Evolutionary conservation across 1,140 invertebrate genomes (phyloP), one percentile per base, ranked within the genome.

Genomic region (Saccostrea glomerata): DNA sequence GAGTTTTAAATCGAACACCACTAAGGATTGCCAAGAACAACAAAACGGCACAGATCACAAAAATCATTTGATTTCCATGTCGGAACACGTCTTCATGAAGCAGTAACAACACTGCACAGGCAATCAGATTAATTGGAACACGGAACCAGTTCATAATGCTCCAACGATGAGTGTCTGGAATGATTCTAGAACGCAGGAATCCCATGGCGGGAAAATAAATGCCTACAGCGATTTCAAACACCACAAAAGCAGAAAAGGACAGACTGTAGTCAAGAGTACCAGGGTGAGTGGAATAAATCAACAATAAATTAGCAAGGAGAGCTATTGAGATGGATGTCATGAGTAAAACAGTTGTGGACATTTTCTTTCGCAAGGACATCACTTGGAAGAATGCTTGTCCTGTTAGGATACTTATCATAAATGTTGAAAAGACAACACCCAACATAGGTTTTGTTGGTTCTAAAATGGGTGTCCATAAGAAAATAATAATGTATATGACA

Each of bases 401-500:
- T 86, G 97, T 96, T 95, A 97, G 96, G 23, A 97, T 96, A 73
- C 96, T 96, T 0, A 97, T 94, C 97, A 97, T 97, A 92, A 97
- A 97, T 89, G 95, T 95, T 20, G 96, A 96, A 93, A 97, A 97
- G 12, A 93, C 92, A 84, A 94, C 91, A 30, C 95, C 95, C 0
- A 95, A 89, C 30, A 94, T 92, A 36, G 93, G 92, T 70, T 97
- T 56, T 95, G 96, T 84, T 40, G 92, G 89, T 89, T 90, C 96
- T 93, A 97, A 92, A 56, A 97, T 95, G 0, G 97, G 97, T 17
- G 97, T 97, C 97, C 97, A 97, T 54, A 97, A 94, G 93, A 97
- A 97, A 25, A 97, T 96, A 93, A 97, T 97, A 20, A 96, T 96
- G 92, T 97, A 97, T 96, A 97, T 97, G 15, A 96, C 96, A 92